These are phyloP conservation scores for Halocynthia aurantium DNA, from an alignment of 23 tunicate genomes.

Conservation along the genomic window DNA sequence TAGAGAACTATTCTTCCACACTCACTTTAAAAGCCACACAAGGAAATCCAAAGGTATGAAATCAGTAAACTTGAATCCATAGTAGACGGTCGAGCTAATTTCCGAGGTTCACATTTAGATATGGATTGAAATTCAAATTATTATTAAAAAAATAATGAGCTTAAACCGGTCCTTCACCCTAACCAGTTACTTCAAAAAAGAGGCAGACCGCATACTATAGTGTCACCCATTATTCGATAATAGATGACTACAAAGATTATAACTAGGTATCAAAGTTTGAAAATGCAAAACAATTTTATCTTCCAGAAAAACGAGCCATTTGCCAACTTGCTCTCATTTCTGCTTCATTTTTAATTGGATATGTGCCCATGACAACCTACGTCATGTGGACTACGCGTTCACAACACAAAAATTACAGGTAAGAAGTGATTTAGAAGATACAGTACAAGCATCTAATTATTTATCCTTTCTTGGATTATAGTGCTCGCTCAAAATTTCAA, in stretches of 20 bases:
- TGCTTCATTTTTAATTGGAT: slow-evolving; percentile 47
- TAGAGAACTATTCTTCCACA: slow-evolving; percentile 16
- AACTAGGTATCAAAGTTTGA: no score
- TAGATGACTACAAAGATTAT: no score
- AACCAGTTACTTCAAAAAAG: no score
- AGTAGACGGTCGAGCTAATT: no score
- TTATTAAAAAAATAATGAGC: no score
- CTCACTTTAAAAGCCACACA: slow-evolving; percentile 8
- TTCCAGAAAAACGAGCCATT: slow-evolving; percentile 35
- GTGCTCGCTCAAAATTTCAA: neutral
- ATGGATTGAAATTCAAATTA: no score
- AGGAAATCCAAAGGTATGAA: slow-evolving; percentile 32
- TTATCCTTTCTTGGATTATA: neutral
- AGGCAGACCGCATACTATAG: no score
- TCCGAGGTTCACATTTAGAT: no score
- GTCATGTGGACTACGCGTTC: slow-evolving; percentile 68
- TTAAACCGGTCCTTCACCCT: no score
- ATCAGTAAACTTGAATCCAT: neutral
- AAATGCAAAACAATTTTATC: no score
- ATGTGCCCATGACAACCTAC: slow-evolving; percentile 55
- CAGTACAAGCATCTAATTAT: neutral
- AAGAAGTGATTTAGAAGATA: neutral
- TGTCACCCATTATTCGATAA: neutral
- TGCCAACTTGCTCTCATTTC: slow-evolving; percentile 56
- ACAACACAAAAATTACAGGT: slow-evolving; percentile 26